A percentile compares a stretch with the other conserved stretches of the same genome.
phyloP scores from a whole-genome alignment of 2,113 vertebrate genomes.

The Eudyptes chrysolophus region DNA sequence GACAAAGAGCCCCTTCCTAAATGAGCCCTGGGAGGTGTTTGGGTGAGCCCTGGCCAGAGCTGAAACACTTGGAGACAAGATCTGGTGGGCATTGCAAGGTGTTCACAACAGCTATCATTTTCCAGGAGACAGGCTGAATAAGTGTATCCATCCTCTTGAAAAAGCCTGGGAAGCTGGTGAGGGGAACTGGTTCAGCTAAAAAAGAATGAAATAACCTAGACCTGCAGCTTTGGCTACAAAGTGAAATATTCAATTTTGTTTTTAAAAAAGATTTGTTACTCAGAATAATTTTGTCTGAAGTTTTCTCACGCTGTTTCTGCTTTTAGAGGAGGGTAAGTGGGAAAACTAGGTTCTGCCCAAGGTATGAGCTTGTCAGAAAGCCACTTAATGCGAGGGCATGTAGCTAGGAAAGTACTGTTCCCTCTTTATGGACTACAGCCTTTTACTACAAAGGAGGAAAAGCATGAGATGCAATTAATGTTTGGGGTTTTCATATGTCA shows the following conservation, averaged over 20 bases:
- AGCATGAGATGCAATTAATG: neutral
- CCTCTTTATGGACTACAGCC: neutral
- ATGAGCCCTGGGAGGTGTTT: neutral
- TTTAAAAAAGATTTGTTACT: neutral
- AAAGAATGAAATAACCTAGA: neutral
- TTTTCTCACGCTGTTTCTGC: neutral
- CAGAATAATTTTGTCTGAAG: neutral
- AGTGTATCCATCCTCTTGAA: neutral
- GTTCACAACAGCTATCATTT: neutral
- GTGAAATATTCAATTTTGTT: neutral
- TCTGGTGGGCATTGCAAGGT: neutral
- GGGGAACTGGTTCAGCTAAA: neutral
- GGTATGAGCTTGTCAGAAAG: neutral
- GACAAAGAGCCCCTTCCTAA: neutral
- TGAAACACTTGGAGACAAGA: neutral
- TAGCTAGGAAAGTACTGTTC: neutral
- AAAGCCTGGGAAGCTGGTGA: neutral
- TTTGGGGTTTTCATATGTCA: neutral
- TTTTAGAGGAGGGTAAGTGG: neutral
- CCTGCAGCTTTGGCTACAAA: neutral
- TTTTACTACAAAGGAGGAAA: neutral
- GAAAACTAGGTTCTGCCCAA: neutral
- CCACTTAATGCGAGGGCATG: neutral
- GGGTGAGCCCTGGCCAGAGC: neutral
- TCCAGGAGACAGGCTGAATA: neutral